Percentiles rank a stretch among this genome's conserved stretches.
Evolutionary conservation across 2,113 vertebrate species (phyloP).

Genomic region (Epinephelus lanceolatus): DNA sequence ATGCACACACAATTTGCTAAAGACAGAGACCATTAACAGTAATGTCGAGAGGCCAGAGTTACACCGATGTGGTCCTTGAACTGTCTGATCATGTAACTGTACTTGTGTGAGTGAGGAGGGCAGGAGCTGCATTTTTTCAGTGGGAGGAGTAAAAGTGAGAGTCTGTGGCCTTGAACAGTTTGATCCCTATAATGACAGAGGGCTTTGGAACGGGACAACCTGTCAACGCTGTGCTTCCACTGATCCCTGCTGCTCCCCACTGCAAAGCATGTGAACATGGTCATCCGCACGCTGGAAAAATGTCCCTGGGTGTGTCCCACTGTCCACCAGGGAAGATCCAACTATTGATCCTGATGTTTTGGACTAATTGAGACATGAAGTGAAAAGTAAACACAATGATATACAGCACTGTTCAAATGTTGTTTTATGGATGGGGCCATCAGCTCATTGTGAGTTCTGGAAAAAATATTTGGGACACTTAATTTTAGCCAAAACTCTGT

Average conservation of each 20-base stretch:
- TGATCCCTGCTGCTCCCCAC: constrained; percentile 64
- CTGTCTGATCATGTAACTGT: constrained; percentile 1
- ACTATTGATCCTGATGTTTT: constrained; percentile 26
- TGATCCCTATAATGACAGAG: constrained; percentile 79
- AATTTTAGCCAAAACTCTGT: constrained; percentile 67
- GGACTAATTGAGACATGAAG: constrained; percentile 39
- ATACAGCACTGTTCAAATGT: constrained; percentile 26
- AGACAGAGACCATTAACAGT: constrained; percentile 16
- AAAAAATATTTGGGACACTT: constrained; percentile 64
- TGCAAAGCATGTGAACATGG: constrained; percentile 59
- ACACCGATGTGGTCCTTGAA: constrained; percentile 10
- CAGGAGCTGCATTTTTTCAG: constrained; percentile 35
- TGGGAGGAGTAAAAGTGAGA: constrained; percentile 66
- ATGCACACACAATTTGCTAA: constrained; percentile 13
- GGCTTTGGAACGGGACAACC: constrained; percentile 73
- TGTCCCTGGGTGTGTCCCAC: constrained; percentile 38
- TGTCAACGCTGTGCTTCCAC: constrained; percentile 70
- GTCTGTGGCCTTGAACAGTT: constrained; percentile 73
- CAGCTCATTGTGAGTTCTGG: constrained; percentile 37
- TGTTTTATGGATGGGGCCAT: constrained; percentile 40
- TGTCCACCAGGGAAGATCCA: constrained; percentile 9
- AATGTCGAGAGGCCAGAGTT: not conserved
- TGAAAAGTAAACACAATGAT: constrained; percentile 50
- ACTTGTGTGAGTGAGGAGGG: constrained; percentile 17
- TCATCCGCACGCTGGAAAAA: constrained; percentile 34